These are phyloP conservation scores for Chrysochloris asiatica DNA, from an alignment of 2,113 vertebrate species.

Conservation along the genomic window DNA sequence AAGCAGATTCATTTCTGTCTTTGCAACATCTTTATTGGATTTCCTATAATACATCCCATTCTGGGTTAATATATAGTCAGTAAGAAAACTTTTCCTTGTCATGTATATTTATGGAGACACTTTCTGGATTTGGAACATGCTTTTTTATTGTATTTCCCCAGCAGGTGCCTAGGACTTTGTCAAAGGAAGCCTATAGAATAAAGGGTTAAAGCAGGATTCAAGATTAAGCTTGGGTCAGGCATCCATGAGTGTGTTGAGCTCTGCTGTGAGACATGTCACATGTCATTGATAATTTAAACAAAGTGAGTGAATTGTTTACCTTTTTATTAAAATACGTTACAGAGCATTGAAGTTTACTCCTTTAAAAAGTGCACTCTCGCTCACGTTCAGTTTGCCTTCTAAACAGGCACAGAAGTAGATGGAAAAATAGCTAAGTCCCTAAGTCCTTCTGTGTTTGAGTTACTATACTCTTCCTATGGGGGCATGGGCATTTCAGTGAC, in stretches of 20 bases:
- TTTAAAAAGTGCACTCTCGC: neutral
- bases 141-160: too few species aligned
- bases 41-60: too few species aligned
- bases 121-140: too few species aligned
- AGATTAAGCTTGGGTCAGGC: neutral
- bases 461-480: too few species aligned
- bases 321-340: too few species aligned
- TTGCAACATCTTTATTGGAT: too few species aligned
- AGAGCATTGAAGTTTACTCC: too few species aligned
- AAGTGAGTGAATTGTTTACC: neutral
- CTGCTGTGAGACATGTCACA: neutral
- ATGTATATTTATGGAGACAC: too few species aligned
- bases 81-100: too few species aligned
- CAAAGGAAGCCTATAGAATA: neutral
- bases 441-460: neutral
- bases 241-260: neutral
- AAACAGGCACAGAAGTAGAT: neutral
- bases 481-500: too few species aligned
- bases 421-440: neutral
- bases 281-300: neutral
- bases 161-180: neutral
- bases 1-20: too few species aligned
- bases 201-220: neutral
- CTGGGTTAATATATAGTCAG: too few species aligned
- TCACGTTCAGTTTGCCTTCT: neutral